Evolutionary conservation across 2,888 invertebrate species (phyloP).

Genomic region (Cephus pygmeus): DNA sequence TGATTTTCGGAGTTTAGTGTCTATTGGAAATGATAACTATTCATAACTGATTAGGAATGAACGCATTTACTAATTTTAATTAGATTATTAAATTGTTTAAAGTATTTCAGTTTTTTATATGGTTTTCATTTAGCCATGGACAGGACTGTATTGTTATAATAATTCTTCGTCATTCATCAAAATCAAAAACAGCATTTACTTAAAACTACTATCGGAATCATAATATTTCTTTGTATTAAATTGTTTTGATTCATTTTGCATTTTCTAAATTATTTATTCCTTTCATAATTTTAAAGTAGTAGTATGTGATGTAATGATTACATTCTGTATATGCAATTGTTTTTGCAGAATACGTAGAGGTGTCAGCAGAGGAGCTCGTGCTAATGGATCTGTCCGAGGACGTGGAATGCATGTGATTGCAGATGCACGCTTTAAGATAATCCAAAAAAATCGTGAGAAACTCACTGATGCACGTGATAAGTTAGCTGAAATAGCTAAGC

Average conservation of each 20-base stretch:
- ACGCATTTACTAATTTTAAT: background rate
- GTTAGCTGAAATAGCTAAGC: constrained; percentile 79
- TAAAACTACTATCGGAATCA: background rate
- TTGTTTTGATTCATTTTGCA: too few species aligned
- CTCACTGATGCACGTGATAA: constrained; percentile 85
- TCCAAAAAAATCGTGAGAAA: constrained; percentile 80
- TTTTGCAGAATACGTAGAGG: constrained; percentile 42
- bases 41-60: background rate
- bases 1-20: background rate
- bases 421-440: constrained; percentile 84
- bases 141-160: background rate
- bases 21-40: background rate
- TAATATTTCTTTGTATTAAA: too few species aligned
- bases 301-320: background rate
- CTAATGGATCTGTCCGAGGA: constrained; percentile 38
- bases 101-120: background rate
- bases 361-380: constrained; percentile 32
- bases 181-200: background rate
- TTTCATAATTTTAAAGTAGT: too few species aligned
- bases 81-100: background rate
- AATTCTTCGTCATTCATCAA: background rate
- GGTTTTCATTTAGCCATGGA: background rate
- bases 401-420: constrained; percentile 51
- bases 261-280: too few species aligned
- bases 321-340: background rate